These are phyloP conservation scores for Stratiomys singularior DNA, from an alignment of 2,888 invertebrate species.

Conservation along the genomic window DNA sequence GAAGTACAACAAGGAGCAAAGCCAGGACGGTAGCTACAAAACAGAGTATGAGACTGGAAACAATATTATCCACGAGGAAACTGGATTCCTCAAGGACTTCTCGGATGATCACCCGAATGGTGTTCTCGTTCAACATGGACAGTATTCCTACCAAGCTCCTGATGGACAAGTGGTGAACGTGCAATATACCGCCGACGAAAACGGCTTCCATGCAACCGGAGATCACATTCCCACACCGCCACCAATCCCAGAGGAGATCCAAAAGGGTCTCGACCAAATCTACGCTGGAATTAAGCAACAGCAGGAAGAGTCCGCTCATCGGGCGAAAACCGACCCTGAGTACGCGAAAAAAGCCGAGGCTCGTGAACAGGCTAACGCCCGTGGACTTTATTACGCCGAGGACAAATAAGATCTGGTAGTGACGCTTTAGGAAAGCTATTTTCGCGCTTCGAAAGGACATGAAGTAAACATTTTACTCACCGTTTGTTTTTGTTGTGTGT, in stretches of 20 bases:
- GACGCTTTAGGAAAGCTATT: background rate
- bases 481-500: constrained; percentile 51
- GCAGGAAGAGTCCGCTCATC: constrained; percentile 68
- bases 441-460: background rate
- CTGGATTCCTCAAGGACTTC: constrained; percentile 77
- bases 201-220: constrained; percentile 82
- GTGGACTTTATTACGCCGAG: constrained; percentile 69
- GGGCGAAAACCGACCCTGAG: constrained; percentile 64
- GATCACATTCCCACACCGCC: constrained; percentile 87
- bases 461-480: constrained; percentile 43
- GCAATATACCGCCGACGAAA: constrained; percentile 84
- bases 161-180: constrained; percentile 79
- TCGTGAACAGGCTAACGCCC: constrained; percentile 69
- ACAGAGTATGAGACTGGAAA: constrained; percentile 86
- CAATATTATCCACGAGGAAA: constrained; percentile 81
- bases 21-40: constrained; percentile 85
- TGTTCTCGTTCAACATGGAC: constrained; percentile 80
- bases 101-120: constrained; percentile 73
- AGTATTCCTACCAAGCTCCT: constrained; percentile 82
- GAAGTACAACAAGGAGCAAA: constrained; percentile 84
- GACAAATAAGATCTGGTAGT: constrained; percentile 16
- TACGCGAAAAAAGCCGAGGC: constrained; percentile 64
- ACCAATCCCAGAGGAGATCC: constrained; percentile 84
- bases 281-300: constrained; percentile 80
- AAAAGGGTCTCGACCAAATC: constrained; percentile 87